Evolutionary conservation across 2,888 invertebrate genomes (phyloP), one percentile per base, ranked within the genome.

Genomic region (Argyresthia albistria): DNA sequence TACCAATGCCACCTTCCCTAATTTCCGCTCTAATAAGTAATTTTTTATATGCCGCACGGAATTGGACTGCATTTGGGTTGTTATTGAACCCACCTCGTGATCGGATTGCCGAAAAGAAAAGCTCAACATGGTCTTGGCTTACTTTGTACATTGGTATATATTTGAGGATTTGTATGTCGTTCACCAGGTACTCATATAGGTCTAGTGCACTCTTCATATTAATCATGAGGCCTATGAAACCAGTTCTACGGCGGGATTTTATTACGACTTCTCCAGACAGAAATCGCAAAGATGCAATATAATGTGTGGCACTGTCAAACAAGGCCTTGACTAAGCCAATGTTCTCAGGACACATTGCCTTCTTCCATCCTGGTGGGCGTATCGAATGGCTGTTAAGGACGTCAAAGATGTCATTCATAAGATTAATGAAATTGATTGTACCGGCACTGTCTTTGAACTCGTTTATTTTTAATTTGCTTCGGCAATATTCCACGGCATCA

Each of bases 71-170:
- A 8, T 52, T 56, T 8, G 53, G 54, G 43, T 55, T 55, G 49
- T 55, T 53, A 42, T 56, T 56, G 45, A 53, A 56, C 25, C 56
- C 56, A 9, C 53, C 54, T 46, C 50, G 50, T 25, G 56, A 54
- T 39, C 56, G 4, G 9, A 54, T 46, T 12, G 56, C 51, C 1
- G n/a, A n/a, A n/a, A n/a, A 52, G 51, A 57, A 54, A 35, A 55
- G 42, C n/a, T 57, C 53, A 25, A 56, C 10, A 46, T 56, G 53
- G 15, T 55, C 55, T 16, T 54, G 56, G 37, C 56, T 56, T 2
- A 56, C 43, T 25, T 54, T 56, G 35, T 56, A 56, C 8, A 50
- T 35, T n/a, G 36, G 52, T 7, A 54, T 15, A 50, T 52, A 54
- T 25, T 52, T 42, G 4, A 54, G 12, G 2, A 14, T n/a, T 15